phyloP scores from a whole-genome alignment of 2,797 vertebrate species.

The Mus caroli region DNA sequence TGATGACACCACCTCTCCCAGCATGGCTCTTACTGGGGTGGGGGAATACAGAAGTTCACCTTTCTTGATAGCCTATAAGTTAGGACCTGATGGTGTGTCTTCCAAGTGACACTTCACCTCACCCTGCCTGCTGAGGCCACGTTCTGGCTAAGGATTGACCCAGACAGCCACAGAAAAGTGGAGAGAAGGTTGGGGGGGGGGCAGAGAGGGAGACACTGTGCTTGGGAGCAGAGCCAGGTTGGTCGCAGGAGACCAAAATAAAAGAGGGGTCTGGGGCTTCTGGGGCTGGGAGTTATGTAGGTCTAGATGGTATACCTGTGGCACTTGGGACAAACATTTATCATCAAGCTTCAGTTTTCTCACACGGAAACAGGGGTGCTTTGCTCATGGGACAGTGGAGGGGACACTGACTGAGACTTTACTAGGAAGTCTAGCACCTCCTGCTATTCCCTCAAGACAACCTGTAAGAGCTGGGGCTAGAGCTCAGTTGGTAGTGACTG shows the following conservation, averaged over 20 bases:
- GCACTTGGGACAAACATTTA: neutral
- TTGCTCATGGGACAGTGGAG: neutral
- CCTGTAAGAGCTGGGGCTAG: neutral
- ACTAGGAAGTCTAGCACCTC: neutral
- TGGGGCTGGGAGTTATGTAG: rapidly evolving
- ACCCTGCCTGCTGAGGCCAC: neutral
- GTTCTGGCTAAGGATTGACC: neutral
- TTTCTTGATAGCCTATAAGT: neutral
- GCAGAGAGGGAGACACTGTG: neutral
- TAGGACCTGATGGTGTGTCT: neutral
- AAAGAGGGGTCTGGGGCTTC: neutral
- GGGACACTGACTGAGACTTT: neutral
- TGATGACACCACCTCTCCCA: neutral
- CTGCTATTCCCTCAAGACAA: neutral
- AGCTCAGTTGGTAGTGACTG: neutral
- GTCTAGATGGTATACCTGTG: rapidly evolving
- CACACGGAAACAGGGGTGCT: neutral
- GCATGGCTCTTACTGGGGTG: neutral
- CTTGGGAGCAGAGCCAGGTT: neutral
- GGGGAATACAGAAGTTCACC: neutral
- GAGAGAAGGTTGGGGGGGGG: rapidly evolving
- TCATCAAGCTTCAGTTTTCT: neutral
- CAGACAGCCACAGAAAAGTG: neutral
- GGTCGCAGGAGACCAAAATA: neutral
- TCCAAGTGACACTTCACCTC: neutral